A percentile compares a stretch with the other conserved stretches of the same genome.
phyloP scores from a whole-genome alignment of 2,113 vertebrate species.

The Lycaon pictus region DNA sequence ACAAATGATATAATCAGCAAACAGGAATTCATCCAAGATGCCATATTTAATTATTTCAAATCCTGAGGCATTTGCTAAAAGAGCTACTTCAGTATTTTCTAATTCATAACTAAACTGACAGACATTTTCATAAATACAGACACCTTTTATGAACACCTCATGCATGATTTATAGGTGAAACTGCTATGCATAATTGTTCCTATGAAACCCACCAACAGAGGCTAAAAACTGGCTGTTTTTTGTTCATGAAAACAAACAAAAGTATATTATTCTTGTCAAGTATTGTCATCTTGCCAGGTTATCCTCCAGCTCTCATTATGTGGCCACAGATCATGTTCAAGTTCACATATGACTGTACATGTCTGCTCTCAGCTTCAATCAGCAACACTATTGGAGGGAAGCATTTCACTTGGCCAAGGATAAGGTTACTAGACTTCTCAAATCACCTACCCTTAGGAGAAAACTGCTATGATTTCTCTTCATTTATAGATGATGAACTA shows the following conservation, averaged over 20 bases:
- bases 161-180: slow-evolving; percentile 7
- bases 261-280: neutral
- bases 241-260: slow-evolving; percentile 1
- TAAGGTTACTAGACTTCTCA: neutral
- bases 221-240: neutral
- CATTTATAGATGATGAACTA: neutral
- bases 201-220: neutral
- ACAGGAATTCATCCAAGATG: neutral
- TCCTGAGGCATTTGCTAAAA: slow-evolving; percentile 20
- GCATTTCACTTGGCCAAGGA: neutral
- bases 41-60: slow-evolving; percentile 23
- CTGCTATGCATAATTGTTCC: neutral
- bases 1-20: slow-evolving; percentile 20
- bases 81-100: slow-evolving; percentile 2
- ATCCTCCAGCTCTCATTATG: neutral
- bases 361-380: neutral
- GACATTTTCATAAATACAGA: slow-evolving; percentile 22
- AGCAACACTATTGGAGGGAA: neutral
- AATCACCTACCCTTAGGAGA: neutral
- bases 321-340: neutral
- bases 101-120: slow-evolving; percentile 46
- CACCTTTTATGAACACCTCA: neutral
- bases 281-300: neutral
- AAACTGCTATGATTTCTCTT: neutral
- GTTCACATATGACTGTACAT: neutral